Conservation (phyloP, 1,140 invertebrate species). For the Lasaia peninsularis region DNA sequence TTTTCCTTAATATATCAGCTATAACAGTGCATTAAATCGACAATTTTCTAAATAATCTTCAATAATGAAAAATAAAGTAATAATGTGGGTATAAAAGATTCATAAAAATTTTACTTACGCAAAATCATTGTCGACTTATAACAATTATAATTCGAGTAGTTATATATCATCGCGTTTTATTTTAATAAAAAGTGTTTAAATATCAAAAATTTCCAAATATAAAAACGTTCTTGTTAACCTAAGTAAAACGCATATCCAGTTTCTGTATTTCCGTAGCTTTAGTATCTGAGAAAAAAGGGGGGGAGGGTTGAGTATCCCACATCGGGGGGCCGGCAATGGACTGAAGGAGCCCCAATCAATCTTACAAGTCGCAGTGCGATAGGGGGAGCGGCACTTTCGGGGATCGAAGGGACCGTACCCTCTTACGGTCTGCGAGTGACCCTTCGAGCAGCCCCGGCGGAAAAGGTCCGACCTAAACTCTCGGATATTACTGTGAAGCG, state of each 20-base stretch:
- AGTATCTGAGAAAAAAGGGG: conserved; percentile 69
- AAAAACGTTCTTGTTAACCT: not conserved
- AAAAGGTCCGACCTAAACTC: conserved; percentile 61
- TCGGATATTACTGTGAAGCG: conserved; percentile 40
- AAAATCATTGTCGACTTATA: no score
- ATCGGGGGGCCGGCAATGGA: conserved; percentile 67
- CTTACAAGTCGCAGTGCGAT: conserved; percentile 71
- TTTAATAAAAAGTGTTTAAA: no score
- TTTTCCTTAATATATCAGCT: no score
- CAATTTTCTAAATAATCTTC: no score
- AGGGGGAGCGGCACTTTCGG: conserved; percentile 45
- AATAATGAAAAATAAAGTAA: no score
- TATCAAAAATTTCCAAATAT: not conserved
- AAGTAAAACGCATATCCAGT: conserved; percentile 35
- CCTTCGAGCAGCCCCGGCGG: conserved; percentile 46
- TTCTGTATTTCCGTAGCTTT: conserved; percentile 41
- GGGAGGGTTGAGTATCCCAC: conserved; percentile 60
- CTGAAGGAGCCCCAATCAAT: conserved; percentile 76
- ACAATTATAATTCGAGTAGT: no score
- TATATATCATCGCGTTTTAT: no score
- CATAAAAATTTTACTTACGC: no score
- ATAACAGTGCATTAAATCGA: no score
- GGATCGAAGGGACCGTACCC: conserved; percentile 65
- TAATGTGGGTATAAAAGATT: no score
- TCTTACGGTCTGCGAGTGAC: conserved; percentile 65